phyloP scores from a whole-genome alignment of 2,797 vertebrate species.

The Anguilla obscura region DNA sequence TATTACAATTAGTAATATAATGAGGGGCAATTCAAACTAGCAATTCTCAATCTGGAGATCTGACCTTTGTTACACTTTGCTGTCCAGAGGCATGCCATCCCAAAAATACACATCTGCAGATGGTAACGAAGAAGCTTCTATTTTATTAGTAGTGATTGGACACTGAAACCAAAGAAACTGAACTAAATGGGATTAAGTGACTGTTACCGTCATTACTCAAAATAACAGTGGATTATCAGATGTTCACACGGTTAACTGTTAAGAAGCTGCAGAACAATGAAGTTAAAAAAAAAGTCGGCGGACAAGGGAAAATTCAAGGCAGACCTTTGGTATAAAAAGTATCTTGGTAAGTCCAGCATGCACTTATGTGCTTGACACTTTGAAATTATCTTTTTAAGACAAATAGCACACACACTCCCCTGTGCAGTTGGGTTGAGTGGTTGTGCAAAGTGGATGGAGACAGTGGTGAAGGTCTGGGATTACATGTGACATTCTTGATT shows the following conservation, averaged over 20 bases:
- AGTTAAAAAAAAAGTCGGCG: neutral
- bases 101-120: neutral
- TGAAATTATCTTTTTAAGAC: neutral
- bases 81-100: neutral
- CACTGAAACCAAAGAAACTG: neutral
- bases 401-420: neutral
- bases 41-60: neutral
- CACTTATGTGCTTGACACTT: neutral
- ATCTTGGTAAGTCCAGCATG: neutral
- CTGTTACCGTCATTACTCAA: neutral
- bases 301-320: neutral
- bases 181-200: neutral
- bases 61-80: constrained; percentile 21
- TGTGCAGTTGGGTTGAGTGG: neutral
- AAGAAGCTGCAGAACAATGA: neutral
- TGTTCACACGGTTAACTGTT: neutral
- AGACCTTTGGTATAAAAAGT: neutral
- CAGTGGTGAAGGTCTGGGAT: neutral
- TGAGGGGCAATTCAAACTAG: neutral
- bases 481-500: neutral
- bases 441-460: neutral
- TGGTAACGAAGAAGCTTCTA: neutral
- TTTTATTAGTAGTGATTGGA: constrained; percentile 27
- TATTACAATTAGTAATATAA: too few species aligned
- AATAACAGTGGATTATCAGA: neutral